Evolutionary conservation across 35 echinoderm and acorn worm genomes (phyloP).

Genomic region (Eucidaris tribuloides): DNA sequence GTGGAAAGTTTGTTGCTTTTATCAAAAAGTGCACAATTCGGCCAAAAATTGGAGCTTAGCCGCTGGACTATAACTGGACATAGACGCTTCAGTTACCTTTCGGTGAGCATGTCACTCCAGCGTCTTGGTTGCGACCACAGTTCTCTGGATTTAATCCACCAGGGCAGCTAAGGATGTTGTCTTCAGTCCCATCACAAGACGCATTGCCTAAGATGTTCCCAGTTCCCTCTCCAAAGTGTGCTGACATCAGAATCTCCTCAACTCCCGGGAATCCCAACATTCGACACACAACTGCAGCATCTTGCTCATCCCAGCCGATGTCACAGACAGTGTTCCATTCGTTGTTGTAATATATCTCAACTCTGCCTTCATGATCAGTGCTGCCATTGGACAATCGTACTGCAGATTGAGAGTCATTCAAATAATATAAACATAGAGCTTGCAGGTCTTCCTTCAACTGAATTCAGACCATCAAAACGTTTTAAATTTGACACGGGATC

Average conservation of each 20-base stretch:
- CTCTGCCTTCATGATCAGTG: constrained; percentile 60
- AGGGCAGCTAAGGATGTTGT: background rate
- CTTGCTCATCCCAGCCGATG: constrained; percentile 26
- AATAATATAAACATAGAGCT: no score
- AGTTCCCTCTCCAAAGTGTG: background rate
- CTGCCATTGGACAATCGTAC: no score
- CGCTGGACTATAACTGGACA: no score
- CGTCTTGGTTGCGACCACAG: background rate
- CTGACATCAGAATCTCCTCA: background rate
- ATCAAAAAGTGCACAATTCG: no score
- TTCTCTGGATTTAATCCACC: background rate
- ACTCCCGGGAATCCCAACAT: constrained; percentile 51
- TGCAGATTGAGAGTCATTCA: no score
- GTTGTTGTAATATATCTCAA: constrained; percentile 26
- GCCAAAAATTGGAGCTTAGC: no score
- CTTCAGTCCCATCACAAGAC: background rate
- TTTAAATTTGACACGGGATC: no score
- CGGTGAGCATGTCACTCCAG: background rate
- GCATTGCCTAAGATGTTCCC: background rate
- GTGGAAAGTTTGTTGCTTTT: no score
- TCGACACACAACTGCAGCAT: constrained; percentile 41
- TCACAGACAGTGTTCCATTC: constrained; percentile 64
- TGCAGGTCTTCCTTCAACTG: no score
- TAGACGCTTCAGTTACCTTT: no score
- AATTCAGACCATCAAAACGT: no score